Conservation (phyloP, 2,888 invertebrate genomes). For the Cantharis flavilabris region DNA sequence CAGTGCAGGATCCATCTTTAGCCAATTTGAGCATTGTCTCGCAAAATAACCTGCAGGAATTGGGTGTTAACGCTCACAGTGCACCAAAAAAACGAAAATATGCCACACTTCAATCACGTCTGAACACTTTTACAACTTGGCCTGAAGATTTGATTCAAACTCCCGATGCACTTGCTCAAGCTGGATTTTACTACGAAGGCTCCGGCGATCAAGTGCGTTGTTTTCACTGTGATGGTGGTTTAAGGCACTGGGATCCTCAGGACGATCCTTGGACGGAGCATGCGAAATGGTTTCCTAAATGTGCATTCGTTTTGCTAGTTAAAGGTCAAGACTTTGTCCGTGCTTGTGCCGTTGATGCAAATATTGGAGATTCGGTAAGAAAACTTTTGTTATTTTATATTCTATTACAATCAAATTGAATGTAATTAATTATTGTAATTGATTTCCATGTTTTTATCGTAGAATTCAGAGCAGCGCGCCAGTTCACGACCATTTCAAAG, state of each 20-base stretch:
- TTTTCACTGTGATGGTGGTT: slow-evolving; percentile 92
- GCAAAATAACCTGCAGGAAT: slow-evolving; percentile 58
- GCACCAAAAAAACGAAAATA: slow-evolving; percentile 69
- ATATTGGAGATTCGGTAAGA: neutral
- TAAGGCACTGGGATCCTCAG: slow-evolving; percentile 86
- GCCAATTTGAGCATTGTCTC: slow-evolving; percentile 36
- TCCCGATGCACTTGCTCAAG: slow-evolving; percentile 77
- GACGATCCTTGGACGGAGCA: slow-evolving; percentile 96
- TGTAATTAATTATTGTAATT: neutral
- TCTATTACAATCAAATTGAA: too few species aligned
- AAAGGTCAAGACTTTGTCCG: slow-evolving; percentile 82
- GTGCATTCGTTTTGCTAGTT: slow-evolving; percentile 79
- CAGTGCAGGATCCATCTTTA: slow-evolving; percentile 4
- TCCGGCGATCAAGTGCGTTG: slow-evolving; percentile 81
- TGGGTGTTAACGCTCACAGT: slow-evolving; percentile 64
- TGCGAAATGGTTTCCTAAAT: slow-evolving; percentile 90
- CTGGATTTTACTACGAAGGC: slow-evolving; percentile 87
- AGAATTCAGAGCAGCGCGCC: slow-evolving; percentile 28
- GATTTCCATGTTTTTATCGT: neutral
- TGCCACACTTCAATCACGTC: slow-evolving; percentile 70
- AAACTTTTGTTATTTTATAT: neutral
- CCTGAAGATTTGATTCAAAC: slow-evolving; percentile 75
- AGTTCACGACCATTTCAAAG: slow-evolving; percentile 29
- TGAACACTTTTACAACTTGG: slow-evolving; percentile 77
- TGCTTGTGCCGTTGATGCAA: slow-evolving; percentile 49